A percentile compares a stretch with the other conserved stretches of the same genome.
phyloP scores from a whole-genome alignment of 2,888 invertebrate genomes.

The Trissolcus japonicus region DNA sequence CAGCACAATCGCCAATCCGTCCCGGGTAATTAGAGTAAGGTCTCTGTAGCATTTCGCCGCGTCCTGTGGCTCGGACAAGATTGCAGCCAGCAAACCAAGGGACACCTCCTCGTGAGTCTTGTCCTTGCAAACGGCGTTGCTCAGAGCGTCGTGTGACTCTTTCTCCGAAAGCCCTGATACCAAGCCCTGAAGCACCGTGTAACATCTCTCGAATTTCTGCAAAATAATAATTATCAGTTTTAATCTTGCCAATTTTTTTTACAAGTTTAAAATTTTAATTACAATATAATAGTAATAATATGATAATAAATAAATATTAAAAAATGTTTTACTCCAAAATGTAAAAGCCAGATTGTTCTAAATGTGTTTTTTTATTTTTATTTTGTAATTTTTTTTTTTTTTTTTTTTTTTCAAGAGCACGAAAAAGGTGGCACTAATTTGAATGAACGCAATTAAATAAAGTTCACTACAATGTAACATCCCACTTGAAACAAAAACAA shows the following conservation, averaged over 20 bases:
- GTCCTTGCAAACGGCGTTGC: slow-evolving; percentile 91
- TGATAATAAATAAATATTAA: not conserved
- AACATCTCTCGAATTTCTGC: slow-evolving; percentile 94
- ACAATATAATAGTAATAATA: no score
- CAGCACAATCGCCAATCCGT: slow-evolving; percentile 90
- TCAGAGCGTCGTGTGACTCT: slow-evolving; percentile 94
- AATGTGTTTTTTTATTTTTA: no score
- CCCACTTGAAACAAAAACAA: slow-evolving; percentile 9
- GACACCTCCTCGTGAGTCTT: slow-evolving; percentile 95
- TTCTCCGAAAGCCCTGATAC: slow-evolving; percentile 92
- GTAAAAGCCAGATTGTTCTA: not conserved
- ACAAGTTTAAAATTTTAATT: no score
- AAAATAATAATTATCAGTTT: slow-evolving; percentile 56
- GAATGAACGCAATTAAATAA: slow-evolving; percentile 3
- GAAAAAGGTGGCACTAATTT: no score
- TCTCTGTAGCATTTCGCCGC: slow-evolving; percentile 94
- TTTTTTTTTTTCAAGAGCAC: not conserved
- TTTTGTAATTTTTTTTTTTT: not conserved
- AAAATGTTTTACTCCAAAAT: no score
- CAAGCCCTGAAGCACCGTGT: slow-evolving; percentile 85
- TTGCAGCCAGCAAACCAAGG: slow-evolving; percentile 90
- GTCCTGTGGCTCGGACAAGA: slow-evolving; percentile 89
- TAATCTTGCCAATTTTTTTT: no score
- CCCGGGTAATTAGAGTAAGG: slow-evolving; percentile 91
- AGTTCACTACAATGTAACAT: slow-evolving; percentile 13